Evolutionary conservation across 2,888 invertebrate genomes (phyloP), one percentile per base, ranked within the genome.

Genomic region (Argyresthia albistria): DNA sequence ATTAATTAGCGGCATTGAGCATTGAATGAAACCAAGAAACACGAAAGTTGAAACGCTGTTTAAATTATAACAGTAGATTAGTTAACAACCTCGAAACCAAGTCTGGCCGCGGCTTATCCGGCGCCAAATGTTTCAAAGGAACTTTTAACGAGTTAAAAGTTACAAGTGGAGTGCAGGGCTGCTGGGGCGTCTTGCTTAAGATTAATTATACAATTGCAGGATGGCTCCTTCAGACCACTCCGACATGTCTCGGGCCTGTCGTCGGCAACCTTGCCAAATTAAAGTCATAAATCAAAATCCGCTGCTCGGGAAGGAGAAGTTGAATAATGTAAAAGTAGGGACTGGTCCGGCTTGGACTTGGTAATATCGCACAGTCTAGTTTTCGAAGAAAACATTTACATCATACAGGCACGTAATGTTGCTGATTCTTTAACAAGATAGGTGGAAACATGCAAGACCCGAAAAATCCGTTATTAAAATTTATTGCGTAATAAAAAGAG

Each of bases 81-180:
- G 81, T 84, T 87, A 84, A 83, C 80, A 84, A 83, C 84, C 77
- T 79, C 65, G 66, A 71, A 79, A 76, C 66, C 71, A 78, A 82
- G 77, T 79, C 81, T 75, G 74, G 80, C 77, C 80, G 83, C 70
- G 84, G 84, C 86, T 86, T 86, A 86, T 86, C 86, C 82, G 77
- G 80, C 83, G 83, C 83, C 86, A 84, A 86, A 87, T 87, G 86
- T 86, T 80, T 74, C 84, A 76, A 83, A 80, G 82, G 76, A 87
- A 86, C 83, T 87, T 87, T 84, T 86, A 87, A 87, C 86, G 84
- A 86, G 86, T 87, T 86, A 80, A 84, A 84, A 86, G 83, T 84
- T 82, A 76, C 69, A 69, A 84, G 82, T 82, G 81, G 81, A 84
- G 76, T 86, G 83, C 82, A 81, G 77, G 65, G 64, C 63, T 54